Percentiles rank a stretch among this genome's conserved stretches.
phyloP scores from a whole-genome alignment of 2,888 invertebrate species.

The Andrena praecox region DNA sequence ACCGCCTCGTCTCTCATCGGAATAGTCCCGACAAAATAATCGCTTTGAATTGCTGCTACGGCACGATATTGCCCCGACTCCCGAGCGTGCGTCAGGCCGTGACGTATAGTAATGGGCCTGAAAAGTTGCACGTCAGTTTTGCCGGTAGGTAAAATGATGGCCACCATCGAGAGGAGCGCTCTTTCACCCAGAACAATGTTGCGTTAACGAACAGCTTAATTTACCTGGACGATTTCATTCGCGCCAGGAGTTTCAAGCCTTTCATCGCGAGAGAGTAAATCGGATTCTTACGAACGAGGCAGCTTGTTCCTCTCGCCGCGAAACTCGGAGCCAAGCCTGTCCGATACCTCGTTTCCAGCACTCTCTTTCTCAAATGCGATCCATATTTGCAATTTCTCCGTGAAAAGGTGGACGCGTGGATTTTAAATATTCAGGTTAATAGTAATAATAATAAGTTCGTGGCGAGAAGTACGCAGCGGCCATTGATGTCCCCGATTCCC shows the following conservation, averaged over 20 bases:
- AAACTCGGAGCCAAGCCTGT: too few relatives aligned
- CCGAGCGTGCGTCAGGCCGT: neutral
- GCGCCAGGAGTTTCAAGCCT: too few relatives aligned
- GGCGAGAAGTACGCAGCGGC: neutral
- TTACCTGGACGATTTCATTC: neutral
- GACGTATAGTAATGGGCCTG: constrained; percentile 28
- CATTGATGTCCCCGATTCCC: constrained; percentile 9
- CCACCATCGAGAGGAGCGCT: neutral
- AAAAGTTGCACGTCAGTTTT: constrained; percentile 29
- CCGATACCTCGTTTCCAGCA: too few relatives aligned
- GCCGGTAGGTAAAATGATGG: constrained; percentile 8
- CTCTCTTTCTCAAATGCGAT: too few relatives aligned
- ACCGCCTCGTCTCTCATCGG: constrained; percentile 5
- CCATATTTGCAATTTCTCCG: too few relatives aligned
- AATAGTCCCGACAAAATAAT: constrained; percentile 11
- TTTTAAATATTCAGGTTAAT: neutral
- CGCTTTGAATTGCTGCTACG: neutral
- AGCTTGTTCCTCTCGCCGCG: too few relatives aligned
- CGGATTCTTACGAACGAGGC: too few relatives aligned
- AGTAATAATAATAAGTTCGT: neutral
- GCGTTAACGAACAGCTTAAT: constrained; percentile 5
- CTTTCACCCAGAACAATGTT: neutral
- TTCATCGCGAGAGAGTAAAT: too few relatives aligned
- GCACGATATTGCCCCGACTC: constrained; percentile 1
- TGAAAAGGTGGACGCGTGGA: too few relatives aligned